A percentile compares a stretch with the other conserved stretches of the same genome.
These are phyloP conservation scores for Flexamia atlantica DNA, from an alignment of 2,888 invertebrate genomes.

Conservation along the genomic window DNA sequence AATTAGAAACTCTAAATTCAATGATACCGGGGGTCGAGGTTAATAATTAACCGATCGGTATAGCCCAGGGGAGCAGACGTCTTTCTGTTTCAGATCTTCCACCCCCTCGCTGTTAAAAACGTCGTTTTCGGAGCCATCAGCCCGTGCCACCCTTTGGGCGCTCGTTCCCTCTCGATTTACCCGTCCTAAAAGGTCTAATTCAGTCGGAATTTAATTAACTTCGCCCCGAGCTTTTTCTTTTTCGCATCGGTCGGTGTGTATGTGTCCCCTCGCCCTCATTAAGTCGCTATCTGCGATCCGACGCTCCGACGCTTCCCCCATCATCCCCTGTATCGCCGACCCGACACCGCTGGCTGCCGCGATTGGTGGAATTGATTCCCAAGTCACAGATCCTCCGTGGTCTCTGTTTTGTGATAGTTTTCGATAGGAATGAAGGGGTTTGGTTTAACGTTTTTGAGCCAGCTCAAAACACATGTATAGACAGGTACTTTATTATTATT, in stretches of 20 bases:
- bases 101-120: conserved; percentile 58
- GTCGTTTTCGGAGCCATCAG: conserved; percentile 64
- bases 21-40: conserved; percentile 33
- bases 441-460: no score
- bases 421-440: no score
- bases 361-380: background rate
- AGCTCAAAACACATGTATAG: no score
- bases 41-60: conserved; percentile 38
- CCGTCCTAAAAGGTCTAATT: conserved; percentile 65
- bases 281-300: conserved; percentile 59
- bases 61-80: conserved; percentile 6
- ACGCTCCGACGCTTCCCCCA: conserved; percentile 26
- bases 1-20: conserved; percentile 50
- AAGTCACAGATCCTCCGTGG: background rate
- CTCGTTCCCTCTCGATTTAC: conserved; percentile 62
- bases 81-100: conserved; percentile 34
- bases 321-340: conserved; percentile 5
- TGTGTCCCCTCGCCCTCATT: conserved; percentile 59
- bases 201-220: conserved; percentile 66
- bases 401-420: background rate
- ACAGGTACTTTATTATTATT: no score
- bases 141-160: conserved; percentile 53
- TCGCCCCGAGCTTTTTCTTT: conserved; percentile 60
- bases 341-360: background rate
- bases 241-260: conserved; percentile 56